phyloP scores from a whole-genome alignment of 2,797 vertebrate genomes.

The Pangasius krempfi region DNA sequence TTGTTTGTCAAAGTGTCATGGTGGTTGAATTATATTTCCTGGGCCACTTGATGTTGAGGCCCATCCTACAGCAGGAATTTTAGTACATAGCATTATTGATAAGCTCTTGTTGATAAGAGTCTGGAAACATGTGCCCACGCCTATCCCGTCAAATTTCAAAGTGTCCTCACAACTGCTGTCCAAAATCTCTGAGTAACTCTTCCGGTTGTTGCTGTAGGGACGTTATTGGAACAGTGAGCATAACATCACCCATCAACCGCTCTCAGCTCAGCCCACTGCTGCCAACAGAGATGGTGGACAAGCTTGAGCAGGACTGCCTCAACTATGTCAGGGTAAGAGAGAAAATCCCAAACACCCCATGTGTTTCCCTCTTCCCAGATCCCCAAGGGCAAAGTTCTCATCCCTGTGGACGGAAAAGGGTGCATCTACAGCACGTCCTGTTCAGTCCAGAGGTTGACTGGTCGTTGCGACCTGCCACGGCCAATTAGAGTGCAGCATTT shows the following conservation, averaged over 20 bases:
- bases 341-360: constrained; percentile 23
- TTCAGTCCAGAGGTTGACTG: constrained; percentile 40
- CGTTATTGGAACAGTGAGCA: constrained; percentile 82
- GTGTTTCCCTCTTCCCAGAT: constrained; percentile 6
- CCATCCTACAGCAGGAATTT: constrained; percentile 10
- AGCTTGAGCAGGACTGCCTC: constrained; percentile 85
- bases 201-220: constrained; percentile 74
- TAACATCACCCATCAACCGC: constrained; percentile 79
- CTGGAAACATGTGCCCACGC: constrained; percentile 41
- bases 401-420: constrained; percentile 42
- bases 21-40: constrained; percentile 24
- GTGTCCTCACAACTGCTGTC: constrained; percentile 48
- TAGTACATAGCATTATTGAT: constrained; percentile 48
- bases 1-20: background rate
- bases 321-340: constrained; percentile 83
- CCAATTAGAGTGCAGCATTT: constrained; percentile 55
- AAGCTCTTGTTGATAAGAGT: constrained; percentile 48
- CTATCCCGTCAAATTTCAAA: constrained; percentile 51
- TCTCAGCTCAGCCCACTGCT: constrained; percentile 79
- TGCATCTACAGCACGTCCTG: constrained; percentile 52
- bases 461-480: constrained; percentile 37
- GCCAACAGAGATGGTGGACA: constrained; percentile 75
- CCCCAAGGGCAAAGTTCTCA: constrained; percentile 6
- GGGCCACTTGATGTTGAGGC: background rate
- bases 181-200: constrained; percentile 51